Percentiles rank a stretch among this genome's conserved stretches.
Evolutionary conservation across 2,888 invertebrate genomes (phyloP).

Genomic region (Hypena proboscidalis): DNA sequence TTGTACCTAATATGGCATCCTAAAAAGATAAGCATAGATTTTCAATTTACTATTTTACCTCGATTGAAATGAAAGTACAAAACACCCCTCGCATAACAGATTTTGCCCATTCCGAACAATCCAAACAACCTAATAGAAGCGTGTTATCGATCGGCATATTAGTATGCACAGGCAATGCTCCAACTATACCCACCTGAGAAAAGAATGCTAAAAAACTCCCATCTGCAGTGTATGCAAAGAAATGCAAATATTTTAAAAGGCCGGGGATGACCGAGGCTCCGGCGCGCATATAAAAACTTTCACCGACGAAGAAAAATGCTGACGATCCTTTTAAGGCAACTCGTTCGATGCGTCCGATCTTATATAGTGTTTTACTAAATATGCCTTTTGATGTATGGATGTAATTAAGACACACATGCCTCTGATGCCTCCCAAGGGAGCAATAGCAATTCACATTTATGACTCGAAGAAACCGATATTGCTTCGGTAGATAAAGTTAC

Average conservation of each 20-base stretch:
- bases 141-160: slow-evolving; percentile 30
- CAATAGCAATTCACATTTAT: slow-evolving; percentile 34
- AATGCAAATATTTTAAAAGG: slow-evolving; percentile 78
- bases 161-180: slow-evolving; percentile 34
- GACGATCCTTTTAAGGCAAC: slow-evolving; percentile 73
- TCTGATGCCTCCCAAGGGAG: slow-evolving; percentile 31
- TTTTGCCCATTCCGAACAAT: slow-evolving; percentile 21
- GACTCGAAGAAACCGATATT: slow-evolving; percentile 34
- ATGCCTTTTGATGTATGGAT: slow-evolving; percentile 54
- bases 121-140: slow-evolving; percentile 28
- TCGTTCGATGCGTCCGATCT: slow-evolving; percentile 53
- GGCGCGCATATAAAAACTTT: slow-evolving; percentile 65
- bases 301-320: slow-evolving; percentile 70
- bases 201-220: slow-evolving; percentile 55
- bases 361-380: slow-evolving; percentile 52
- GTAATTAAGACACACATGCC: slow-evolving; percentile 51
- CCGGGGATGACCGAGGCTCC: slow-evolving; percentile 56
- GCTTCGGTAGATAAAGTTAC: slow-evolving; percentile 21
- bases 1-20: no score
- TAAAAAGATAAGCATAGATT: no score
- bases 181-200: slow-evolving; percentile 36
- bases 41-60: no score
- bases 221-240: slow-evolving; percentile 62
- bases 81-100: no score
- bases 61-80: no score